Evolutionary conservation across 2,888 invertebrate genomes (phyloP), one percentile per base, ranked within the genome.

Genomic region (Pogonocherus hispidulus): DNA sequence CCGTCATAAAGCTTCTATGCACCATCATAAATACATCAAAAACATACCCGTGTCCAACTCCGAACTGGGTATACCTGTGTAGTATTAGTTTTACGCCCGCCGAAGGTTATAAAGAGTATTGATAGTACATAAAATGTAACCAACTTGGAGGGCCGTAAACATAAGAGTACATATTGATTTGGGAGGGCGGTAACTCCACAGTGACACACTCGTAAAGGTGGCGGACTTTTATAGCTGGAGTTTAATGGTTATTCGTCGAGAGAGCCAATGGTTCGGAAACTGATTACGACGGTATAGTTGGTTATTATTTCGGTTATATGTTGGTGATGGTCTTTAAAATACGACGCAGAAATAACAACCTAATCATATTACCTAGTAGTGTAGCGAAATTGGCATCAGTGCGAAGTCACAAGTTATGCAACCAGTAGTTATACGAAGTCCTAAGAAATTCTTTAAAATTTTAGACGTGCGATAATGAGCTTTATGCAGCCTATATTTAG

Each of bases 81-180:
- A 18, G 47, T 16, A 32, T 32, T 35, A 59, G 18, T 59, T 59
- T 49, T 47, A 47, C 49, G 47, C 20, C 16, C 47, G 46, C 47
- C 59, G 19, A 46, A 59, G 19, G n/a, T 8, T 47, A 14, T 59
- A 59, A 59, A 59, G 47, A 59, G 52, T 59, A 47, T 47, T 27
- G 59, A 47, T 47, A 32, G 59, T 59, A 35, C 32, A 47, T 59
- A 59, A 59, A 59, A 59, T 47, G 59, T 47, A 59, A 59, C 59
- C 47, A 35, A 59, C 19, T 59, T 59, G 27, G 59, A 47, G 18
- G 35, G 59, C 47, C 27, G 14, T 59, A 59, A 59, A 59, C 47
- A 47, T 59, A 47, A 32, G 46, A 59, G 35, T 47, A 59, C 47
- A 59, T 59, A 59, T 59, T 59, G 59, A 59, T 59, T 59, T 16